phyloP scores from a whole-genome alignment of 2,113 vertebrate genomes.

The Melanotaenia duboulayi region DNA sequence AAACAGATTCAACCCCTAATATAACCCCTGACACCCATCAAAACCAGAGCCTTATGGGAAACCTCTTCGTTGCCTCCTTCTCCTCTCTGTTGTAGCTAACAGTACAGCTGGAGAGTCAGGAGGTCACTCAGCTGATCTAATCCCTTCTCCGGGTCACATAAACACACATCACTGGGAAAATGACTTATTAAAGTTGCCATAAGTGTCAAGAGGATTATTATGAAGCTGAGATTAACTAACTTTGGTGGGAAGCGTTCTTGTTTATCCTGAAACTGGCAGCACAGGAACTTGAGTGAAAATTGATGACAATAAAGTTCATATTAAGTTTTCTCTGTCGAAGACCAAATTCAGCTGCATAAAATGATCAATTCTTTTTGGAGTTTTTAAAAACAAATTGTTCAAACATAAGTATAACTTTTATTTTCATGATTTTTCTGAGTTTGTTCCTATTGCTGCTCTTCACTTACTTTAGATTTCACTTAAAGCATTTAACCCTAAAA shows the following conservation, averaged over 20 bases:
- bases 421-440: not conserved
- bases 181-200: slow-evolving; percentile 4
- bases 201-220: not conserved
- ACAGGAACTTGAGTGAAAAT: not conserved
- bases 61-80: slow-evolving; percentile 1
- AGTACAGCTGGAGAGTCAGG: slow-evolving; percentile 59
- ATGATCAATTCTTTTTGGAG: not conserved
- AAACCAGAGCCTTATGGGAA: slow-evolving; percentile 43
- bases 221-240: not conserved
- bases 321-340: not conserved
- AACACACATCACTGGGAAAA: slow-evolving; percentile 51
- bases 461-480: not conserved
- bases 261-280: not conserved
- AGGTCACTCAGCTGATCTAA: slow-evolving; percentile 65
- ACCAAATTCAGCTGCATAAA: not conserved
- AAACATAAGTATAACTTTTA: not conserved
- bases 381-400: not conserved
- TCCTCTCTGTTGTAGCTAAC: slow-evolving; percentile 33
- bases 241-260: not conserved
- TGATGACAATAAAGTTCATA: not conserved
- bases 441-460: not conserved
- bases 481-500: not conserved
- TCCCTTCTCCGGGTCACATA: slow-evolving; percentile 49
- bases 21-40: slow-evolving; percentile 35
- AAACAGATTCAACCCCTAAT: slow-evolving; percentile 60